These are phyloP conservation scores for Amphiduros pacificus DNA, from an alignment of 2,888 invertebrate genomes.

Conservation along the genomic window DNA sequence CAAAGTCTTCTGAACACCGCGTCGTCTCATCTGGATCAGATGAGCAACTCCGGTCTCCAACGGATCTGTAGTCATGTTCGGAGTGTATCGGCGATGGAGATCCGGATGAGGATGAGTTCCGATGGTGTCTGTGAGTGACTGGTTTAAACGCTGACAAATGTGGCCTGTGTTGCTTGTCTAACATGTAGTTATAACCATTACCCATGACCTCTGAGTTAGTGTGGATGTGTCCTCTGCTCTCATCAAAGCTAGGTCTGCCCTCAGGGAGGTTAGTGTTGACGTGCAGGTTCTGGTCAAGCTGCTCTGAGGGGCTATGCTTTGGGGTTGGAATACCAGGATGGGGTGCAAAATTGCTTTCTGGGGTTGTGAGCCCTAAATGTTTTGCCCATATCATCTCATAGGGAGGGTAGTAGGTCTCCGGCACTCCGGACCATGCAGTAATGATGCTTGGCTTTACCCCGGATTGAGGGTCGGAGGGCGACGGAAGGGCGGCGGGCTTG, in stretches of 20 bases:
- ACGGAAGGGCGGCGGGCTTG: neutral
- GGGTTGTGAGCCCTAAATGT: slow-evolving; percentile 21
- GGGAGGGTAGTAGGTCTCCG: slow-evolving; percentile 20
- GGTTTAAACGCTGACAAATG: slow-evolving; percentile 16
- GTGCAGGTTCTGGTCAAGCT: too few relatives aligned
- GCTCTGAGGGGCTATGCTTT: neutral
- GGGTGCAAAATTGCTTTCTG: slow-evolving; percentile 10
- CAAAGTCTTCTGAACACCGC: neutral
- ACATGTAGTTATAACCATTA: too few relatives aligned
- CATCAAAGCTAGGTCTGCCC: neutral
- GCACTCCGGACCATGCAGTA: neutral
- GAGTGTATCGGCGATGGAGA: neutral
- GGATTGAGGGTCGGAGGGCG: neutral
- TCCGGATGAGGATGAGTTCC: neutral
- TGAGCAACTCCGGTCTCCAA: neutral
- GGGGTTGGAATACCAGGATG: neutral
- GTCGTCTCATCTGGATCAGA: neutral
- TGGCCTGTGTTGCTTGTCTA: too few relatives aligned
- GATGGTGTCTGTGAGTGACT: slow-evolving; percentile 3
- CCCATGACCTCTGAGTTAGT: too few relatives aligned
- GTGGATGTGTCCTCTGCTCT: too few relatives aligned
- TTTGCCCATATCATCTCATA: slow-evolving; percentile 30
- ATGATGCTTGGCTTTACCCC: neutral
- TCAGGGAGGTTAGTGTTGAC: neutral
- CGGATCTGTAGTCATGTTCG: too few relatives aligned